Conservation (phyloP, 2,797 vertebrate species). For the Gallinago nigripennis region DNA sequence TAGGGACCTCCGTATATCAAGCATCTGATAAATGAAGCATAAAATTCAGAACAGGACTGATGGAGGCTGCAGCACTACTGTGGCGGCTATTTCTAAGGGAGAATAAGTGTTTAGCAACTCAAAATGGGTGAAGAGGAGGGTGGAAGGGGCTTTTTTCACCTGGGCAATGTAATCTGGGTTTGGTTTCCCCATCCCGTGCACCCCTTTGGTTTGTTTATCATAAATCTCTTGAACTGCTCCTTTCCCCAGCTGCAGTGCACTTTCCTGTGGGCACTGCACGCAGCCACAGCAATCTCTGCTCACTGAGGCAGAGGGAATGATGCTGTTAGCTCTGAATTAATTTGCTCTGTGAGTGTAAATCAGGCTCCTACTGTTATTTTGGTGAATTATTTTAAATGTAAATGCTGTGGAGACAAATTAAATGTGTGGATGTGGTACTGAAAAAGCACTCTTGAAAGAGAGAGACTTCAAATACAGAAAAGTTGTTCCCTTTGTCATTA, state of each 20-base stretch:
- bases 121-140: background rate
- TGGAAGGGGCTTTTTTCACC: background rate
- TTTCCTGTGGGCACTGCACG: conserved; percentile 10
- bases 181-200: background rate
- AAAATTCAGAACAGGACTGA: background rate
- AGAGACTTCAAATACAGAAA: background rate
- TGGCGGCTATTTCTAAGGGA: background rate
- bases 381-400: conserved; percentile 32
- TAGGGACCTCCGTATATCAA: background rate
- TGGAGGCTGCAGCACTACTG: background rate
- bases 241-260: background rate
- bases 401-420: background rate
- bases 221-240: background rate
- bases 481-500: background rate
- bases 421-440: background rate
- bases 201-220: background rate
- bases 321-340: conserved; percentile 66
- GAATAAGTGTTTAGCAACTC: background rate
- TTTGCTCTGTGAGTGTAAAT: conserved; percentile 64
- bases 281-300: conserved; percentile 21
- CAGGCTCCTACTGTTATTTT: conserved; percentile 35
- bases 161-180: background rate
- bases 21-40: conserved; percentile 38
- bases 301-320: conserved; percentile 29
- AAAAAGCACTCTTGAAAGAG: background rate